These are phyloP conservation scores for Salvelinus namaycush DNA, from an alignment of 2,113 vertebrate species.

Conservation along the genomic window DNA sequence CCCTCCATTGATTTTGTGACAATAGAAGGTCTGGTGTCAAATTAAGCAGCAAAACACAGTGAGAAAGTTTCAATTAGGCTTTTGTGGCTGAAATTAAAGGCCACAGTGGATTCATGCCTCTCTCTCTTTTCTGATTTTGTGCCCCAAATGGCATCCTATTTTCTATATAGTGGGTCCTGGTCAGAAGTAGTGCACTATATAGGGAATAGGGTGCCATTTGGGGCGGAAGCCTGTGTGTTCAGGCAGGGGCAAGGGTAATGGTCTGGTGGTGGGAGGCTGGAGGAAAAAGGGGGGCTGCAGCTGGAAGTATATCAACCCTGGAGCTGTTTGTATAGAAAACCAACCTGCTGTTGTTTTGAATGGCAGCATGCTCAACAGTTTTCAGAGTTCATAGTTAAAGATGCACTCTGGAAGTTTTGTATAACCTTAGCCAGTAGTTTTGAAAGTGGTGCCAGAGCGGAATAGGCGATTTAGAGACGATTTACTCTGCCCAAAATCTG, in stretches of 20 bases:
- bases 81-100: conserved; percentile 70
- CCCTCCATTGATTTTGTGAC: conserved; percentile 91
- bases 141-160: too few relatives aligned
- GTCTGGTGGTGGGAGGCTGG: conserved; percentile 31
- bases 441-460: too few relatives aligned
- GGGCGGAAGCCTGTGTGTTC: background rate
- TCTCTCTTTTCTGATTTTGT: conserved; percentile 13
- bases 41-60: conserved; percentile 64
- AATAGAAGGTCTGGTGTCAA: conserved; percentile 86
- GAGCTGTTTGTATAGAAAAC: background rate
- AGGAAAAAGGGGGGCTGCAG: background rate
- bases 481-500: too few relatives aligned
- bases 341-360: background rate
- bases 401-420: too few relatives aligned
- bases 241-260: conserved; percentile 41
- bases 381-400: too few relatives aligned
- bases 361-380: conserved; percentile 27
- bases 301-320: background rate
- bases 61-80: conserved; percentile 87
- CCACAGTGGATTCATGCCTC: conserved; percentile 42
- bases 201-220: too few relatives aligned
- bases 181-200: too few relatives aligned
- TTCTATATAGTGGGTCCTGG: too few relatives aligned
- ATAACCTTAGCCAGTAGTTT: too few relatives aligned
- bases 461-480: too few relatives aligned